Conservation (phyloP, 2,888 invertebrate genomes). For the Morpho achilles region DNA sequence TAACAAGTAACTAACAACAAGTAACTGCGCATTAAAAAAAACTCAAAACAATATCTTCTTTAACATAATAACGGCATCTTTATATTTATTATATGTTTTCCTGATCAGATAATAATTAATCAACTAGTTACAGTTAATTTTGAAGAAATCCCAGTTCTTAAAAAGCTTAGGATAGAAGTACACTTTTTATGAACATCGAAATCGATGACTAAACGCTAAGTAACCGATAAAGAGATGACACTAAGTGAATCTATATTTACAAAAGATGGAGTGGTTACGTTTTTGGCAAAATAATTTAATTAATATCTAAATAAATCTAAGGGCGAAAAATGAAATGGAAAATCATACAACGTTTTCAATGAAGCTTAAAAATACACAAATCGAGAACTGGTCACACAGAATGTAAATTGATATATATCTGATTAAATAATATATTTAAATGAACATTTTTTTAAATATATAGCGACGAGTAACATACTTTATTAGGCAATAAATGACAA, state of each 20-base stretch:
- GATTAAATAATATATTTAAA: no score
- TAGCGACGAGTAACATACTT: no score
- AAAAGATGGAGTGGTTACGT: slow-evolving; percentile 54
- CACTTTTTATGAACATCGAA: slow-evolving; percentile 35
- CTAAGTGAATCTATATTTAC: slow-evolving; percentile 62
- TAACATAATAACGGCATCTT: background rate
- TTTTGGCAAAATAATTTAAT: slow-evolving; percentile 74
- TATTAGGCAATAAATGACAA: no score
- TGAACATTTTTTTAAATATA: no score
- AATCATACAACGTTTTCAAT: slow-evolving; percentile 19
- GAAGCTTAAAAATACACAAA: slow-evolving; percentile 8
- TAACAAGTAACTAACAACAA: no score
- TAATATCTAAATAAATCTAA: slow-evolving; percentile 43
- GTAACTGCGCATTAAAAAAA: background rate
- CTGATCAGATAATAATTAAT: slow-evolving; percentile 8
- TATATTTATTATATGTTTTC: background rate
- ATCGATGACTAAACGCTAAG: slow-evolving; percentile 44
- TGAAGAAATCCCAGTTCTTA: slow-evolving; percentile 33
- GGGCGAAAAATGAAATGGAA: slow-evolving; percentile 34
- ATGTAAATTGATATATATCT: background rate
- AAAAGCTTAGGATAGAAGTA: slow-evolving; percentile 29
- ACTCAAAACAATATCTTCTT: background rate
- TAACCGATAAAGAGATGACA: slow-evolving; percentile 40
- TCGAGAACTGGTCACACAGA: slow-evolving; percentile 26
- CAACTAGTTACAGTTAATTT: slow-evolving; percentile 29